phyloP scores from a whole-genome alignment of 2,113 vertebrate genomes.

The Typhlomys cinereus region DNA sequence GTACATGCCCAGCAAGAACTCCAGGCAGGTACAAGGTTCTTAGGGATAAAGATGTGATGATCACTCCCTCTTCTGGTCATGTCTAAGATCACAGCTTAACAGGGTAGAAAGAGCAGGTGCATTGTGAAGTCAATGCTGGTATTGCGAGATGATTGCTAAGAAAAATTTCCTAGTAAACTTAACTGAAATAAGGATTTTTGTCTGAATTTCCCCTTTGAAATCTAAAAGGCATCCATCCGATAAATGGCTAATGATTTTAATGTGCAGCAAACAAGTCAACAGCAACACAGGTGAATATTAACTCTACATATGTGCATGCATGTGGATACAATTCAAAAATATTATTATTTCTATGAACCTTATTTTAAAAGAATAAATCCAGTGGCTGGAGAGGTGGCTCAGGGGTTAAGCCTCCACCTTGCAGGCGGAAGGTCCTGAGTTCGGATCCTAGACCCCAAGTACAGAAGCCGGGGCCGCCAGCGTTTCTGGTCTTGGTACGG shows the following conservation, averaged over 20 bases:
- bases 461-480: no score
- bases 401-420: no score
- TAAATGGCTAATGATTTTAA: neutral
- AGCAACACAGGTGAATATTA: neutral
- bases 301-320: neutral
- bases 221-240: neutral
- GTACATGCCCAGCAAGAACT: neutral
- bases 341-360: neutral
- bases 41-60: neutral
- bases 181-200: slow-evolving; percentile 10
- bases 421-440: no score
- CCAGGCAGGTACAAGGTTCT: neutral
- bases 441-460: no score
- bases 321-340: neutral
- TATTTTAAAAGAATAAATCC: neutral
- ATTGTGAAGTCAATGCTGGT: neutral
- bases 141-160: neutral
- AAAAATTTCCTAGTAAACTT: neutral
- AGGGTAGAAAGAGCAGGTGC: neutral
- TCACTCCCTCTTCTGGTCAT: slow-evolving; percentile 80
- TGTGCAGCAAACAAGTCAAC: neutral
- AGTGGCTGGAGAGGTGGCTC: no score
- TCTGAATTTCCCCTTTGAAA: neutral
- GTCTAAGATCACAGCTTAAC: slow-evolving; percentile 67
- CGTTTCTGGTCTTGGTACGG: no score